Percentiles rank a stretch among this genome's conserved stretches.
These are phyloP conservation scores for Fopius arisanus DNA, from an alignment of 1,140 invertebrate species.

Conservation along the genomic window DNA sequence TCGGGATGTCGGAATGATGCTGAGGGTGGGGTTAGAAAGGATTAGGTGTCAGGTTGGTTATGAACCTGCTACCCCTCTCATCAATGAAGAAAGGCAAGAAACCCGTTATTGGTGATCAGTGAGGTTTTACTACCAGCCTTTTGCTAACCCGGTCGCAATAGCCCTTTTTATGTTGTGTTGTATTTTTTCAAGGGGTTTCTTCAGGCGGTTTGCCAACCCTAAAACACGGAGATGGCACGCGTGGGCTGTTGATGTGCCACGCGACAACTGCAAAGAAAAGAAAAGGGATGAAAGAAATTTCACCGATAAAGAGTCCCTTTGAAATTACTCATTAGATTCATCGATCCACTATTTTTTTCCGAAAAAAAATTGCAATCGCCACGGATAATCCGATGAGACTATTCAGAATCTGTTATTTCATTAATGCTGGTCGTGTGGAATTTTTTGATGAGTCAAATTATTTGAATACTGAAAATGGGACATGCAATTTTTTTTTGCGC, in stretches of 20 bases:
- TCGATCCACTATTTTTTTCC: no score
- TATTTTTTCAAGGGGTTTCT: constrained; percentile 54
- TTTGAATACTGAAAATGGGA: no score
- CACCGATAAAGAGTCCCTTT: no score
- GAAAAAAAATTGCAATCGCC: no score
- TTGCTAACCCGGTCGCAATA: constrained; percentile 48
- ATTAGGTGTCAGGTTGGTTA: constrained; percentile 40
- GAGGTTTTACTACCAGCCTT: constrained; percentile 47
- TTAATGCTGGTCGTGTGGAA: no score
- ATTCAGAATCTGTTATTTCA: no score
- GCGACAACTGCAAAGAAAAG: not conserved
- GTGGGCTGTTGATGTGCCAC: constrained; percentile 11
- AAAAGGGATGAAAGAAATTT: not conserved
- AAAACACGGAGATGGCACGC: constrained; percentile 43
- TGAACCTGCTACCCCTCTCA: constrained; percentile 34
- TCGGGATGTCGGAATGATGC: constrained; percentile 21
- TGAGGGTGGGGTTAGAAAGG: constrained; percentile 54
- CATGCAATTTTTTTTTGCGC: no score
- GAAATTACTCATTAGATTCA: no score
- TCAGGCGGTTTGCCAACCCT: constrained; percentile 19
- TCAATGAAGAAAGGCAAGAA: constrained; percentile 36
- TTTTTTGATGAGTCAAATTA: no score
- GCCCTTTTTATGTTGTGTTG: constrained; percentile 47
- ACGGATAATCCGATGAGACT: no score
- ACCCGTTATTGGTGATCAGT: constrained; percentile 62